Base-by-base conservation (phyloP, 2,888 invertebrate species). In the Scaeva pyrastri region DNA sequence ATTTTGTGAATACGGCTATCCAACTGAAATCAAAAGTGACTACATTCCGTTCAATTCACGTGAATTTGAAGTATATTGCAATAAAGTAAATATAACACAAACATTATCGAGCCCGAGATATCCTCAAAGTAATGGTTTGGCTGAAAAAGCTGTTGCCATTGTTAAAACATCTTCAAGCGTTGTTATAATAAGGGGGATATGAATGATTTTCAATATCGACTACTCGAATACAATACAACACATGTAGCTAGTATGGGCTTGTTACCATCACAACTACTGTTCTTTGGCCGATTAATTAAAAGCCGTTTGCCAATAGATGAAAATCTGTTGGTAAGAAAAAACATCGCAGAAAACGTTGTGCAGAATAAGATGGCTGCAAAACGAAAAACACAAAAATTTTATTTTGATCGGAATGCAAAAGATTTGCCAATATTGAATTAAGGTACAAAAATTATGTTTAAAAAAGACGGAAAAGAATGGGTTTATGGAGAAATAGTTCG, bases 281-380 rank as follows among this genome's bases (percentile, higher is more conserved):
- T 77, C 52, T 41, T 77, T 16, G 70, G 76, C 12, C 55, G 56
- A 16, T 36, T 31, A 71, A 26, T 58, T 58, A 56, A 45, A 31
- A 56, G 45, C 6, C 52, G 26, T 43, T 55, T 70, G n/a, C 70
- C 70, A 43, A 43, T 70, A 14, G 23, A 41, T 31, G 26, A 31
- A 58, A 43, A 56, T 5, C 36, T 66, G 19, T 45, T 75, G 31
- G n/a, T 21, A 16, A 39, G 75, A 56, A 21, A 43, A n/a, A 19
- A 45, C 11, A 75, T 64, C 89, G n/a, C 89, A 90, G 79, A 79
- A 88, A 83, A 71, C 89, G 75, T 88, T 88, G 43, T 50, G 50
- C 50, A 50, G 64, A 64, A 62, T 23, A 64, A 70, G 19, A 41
- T 50, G 50, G 50, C 50, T 50, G 50, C 23, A 52, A 52, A 52